phyloP scores from a whole-genome alignment of 2,797 vertebrate species.

The Cynodonichthys magdalenae region DNA sequence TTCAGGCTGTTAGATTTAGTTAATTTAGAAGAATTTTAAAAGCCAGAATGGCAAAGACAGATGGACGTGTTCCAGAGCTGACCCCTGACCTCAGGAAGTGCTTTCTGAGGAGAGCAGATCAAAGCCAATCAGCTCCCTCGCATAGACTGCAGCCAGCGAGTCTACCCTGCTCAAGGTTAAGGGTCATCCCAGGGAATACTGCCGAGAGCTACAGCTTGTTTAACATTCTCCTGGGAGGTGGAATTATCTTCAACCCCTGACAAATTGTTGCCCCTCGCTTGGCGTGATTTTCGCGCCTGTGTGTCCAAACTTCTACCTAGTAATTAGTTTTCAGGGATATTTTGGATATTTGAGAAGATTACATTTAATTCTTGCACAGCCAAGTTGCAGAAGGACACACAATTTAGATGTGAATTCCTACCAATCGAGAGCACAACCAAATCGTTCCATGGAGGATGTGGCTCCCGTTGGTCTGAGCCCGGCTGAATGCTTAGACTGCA shows the following conservation, averaged over 20 bases:
- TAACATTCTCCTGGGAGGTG: slow-evolving; percentile 72
- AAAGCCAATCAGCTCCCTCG: slow-evolving; percentile 83
- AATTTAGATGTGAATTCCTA: slow-evolving; percentile 63
- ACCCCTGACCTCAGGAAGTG: slow-evolving; percentile 84
- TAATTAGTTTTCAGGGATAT: slow-evolving; percentile 39
- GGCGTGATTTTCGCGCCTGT: slow-evolving; percentile 37
- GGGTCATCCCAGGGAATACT: slow-evolving; percentile 73
- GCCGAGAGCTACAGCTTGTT: slow-evolving; percentile 73
- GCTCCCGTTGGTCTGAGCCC: slow-evolving; percentile 66
- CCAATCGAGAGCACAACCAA: slow-evolving; percentile 49
- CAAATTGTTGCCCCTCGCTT: slow-evolving; percentile 68
- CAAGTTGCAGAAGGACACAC: slow-evolving; percentile 30
- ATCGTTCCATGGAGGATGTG: slow-evolving; percentile 54
- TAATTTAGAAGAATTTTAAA: slow-evolving; percentile 84
- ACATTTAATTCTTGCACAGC: slow-evolving; percentile 28
- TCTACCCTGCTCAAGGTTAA: slow-evolving; percentile 75
- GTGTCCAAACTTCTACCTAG: slow-evolving; percentile 34
- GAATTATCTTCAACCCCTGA: slow-evolving; percentile 74
- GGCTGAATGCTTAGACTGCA: slow-evolving; percentile 64
- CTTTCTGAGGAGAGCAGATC: slow-evolving; percentile 79
- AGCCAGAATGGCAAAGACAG: slow-evolving; percentile 81
- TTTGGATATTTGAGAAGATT: slow-evolving; percentile 35
- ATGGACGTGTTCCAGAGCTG: slow-evolving; percentile 83
- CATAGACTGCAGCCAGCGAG: slow-evolving; percentile 76
- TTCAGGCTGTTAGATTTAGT: slow-evolving; percentile 73